Evolutionary conservation across 1,140 invertebrate genomes (phyloP).

Genomic region (Brachionus sp.): DNA sequence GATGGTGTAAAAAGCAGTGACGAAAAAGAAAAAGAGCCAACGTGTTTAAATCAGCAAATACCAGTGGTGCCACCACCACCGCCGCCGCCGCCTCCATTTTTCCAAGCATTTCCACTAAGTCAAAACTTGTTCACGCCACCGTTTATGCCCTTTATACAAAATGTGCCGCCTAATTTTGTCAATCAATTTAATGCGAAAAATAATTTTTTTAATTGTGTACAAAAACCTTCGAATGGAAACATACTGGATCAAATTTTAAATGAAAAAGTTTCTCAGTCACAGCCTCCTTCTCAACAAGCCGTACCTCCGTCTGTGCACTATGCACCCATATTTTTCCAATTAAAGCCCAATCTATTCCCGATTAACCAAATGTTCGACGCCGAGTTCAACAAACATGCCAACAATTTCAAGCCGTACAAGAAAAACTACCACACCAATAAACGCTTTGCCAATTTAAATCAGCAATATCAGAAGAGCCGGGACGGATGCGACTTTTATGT

Average conservation of each 20-base stretch:
- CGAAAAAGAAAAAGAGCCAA: background rate
- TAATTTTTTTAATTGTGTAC: background rate
- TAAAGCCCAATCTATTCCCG: background rate
- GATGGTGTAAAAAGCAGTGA: background rate
- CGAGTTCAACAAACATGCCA: background rate
- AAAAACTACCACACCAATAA: background rate
- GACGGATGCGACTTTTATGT: background rate
- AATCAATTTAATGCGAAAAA: slow-evolving; percentile 5
- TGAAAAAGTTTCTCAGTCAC: background rate
- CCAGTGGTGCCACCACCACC: background rate
- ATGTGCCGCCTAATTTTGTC: background rate
- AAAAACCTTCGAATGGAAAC: slow-evolving; percentile 12
- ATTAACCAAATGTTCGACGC: slow-evolving; percentile 8
- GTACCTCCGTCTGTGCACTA: background rate
- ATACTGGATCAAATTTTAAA: background rate
- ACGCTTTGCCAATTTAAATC: background rate
- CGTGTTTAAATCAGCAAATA: background rate
- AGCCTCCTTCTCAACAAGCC: background rate
- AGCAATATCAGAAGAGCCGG: background rate
- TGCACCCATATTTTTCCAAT: slow-evolving; percentile 15
- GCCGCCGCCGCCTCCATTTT: background rate
- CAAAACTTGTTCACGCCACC: background rate
- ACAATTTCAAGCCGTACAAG: background rate
- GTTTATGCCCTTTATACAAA: slow-evolving; percentile 8
- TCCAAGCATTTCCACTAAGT: slow-evolving; percentile 28